Evolutionary conservation across 2,797 vertebrate genomes (phyloP).

Genomic region (Telmatherina bonti): DNA sequence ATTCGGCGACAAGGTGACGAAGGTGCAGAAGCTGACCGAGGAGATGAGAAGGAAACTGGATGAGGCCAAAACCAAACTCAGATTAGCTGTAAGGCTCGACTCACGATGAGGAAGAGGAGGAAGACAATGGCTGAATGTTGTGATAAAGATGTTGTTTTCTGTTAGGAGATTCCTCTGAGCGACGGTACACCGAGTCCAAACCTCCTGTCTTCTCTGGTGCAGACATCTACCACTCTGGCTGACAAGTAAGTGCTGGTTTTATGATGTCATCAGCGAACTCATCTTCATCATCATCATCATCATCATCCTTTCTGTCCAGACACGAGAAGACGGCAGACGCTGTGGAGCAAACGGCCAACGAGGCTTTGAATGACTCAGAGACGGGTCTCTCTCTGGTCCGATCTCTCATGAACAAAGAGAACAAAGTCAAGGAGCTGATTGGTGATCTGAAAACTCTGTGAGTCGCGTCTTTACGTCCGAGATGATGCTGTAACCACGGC

Average conservation of each 20-base stretch:
- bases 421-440: slow-evolving; percentile 75
- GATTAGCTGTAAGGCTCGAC: slow-evolving; percentile 75
- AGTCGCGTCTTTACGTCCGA: slow-evolving; percentile 15
- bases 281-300: not conserved
- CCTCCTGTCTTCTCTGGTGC: slow-evolving; percentile 79
- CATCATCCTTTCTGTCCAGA: slow-evolving; percentile 71
- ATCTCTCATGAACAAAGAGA: slow-evolving; percentile 61
- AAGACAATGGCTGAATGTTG: not conserved
- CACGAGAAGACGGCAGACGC: slow-evolving; percentile 77
- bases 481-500: not conserved
- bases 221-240: slow-evolving; percentile 85
- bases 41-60: slow-evolving; percentile 81
- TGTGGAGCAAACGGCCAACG: slow-evolving; percentile 71
- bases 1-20: slow-evolving; percentile 75
- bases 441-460: slow-evolving; percentile 64
- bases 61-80: slow-evolving; percentile 68
- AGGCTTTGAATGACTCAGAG: slow-evolving; percentile 69
- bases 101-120: not conserved
- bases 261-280: not conserved
- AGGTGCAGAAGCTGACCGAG: slow-evolving; percentile 75
- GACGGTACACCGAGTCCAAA: slow-evolving; percentile 55
- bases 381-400: slow-evolving; percentile 79
- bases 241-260: slow-evolving; percentile 66
- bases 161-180: slow-evolving; percentile 70
- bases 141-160: not conserved